Base-by-base conservation (phyloP, 1,140 invertebrate genomes). In the Hetaerina americana region DNA sequence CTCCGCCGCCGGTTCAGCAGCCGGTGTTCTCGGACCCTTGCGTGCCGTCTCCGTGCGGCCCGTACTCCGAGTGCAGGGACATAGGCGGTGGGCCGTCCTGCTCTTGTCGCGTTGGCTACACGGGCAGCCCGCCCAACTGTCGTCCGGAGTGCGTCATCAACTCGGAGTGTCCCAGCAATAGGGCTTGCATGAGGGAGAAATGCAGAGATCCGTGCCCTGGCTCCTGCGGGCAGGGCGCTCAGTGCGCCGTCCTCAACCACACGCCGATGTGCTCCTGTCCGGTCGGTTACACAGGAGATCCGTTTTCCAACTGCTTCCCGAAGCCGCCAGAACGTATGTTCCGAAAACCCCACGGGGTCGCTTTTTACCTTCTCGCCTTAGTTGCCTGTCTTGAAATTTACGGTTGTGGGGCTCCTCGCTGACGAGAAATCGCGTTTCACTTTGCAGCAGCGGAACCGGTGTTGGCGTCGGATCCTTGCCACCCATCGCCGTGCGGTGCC, bases 201-300 rank as follows among this genome's bases (percentile, higher is more conserved):
- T 90, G 89, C 79, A 79, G 78, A 74, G 85, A 90, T 76, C 88
- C 89, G n/a, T 91, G 89, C 76, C 82, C 85, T n/a, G 87, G 87
- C 22, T 85, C 87, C 25, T 91, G 89, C 79, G 89, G 88, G 28
- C 70, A 83, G 1, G 85, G 84, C 75, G 87, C 85, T 8, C 78
- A 82, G 76, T 88, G 87, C 77, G 81, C 76, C 76, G 86, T 84
- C 68, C 82, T 86, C 24, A 88, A 87, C 75, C 87, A 84, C 74
- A 86, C 79, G 15, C 87, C 88, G 3, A 84, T 84, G 69, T 89
- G 88, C 75, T 81, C 80, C 74, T 89, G 88, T 79, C 78, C 81
- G 71, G 82, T 84, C 72, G 86, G 86, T 68, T 89, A 84, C 73
- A 85, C 83, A 22, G 89, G 89, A 12, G 87, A 90, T 83, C 87